Evolutionary conservation across 2,888 invertebrate genomes (phyloP).

Genomic region (Blera fallax): DNA sequence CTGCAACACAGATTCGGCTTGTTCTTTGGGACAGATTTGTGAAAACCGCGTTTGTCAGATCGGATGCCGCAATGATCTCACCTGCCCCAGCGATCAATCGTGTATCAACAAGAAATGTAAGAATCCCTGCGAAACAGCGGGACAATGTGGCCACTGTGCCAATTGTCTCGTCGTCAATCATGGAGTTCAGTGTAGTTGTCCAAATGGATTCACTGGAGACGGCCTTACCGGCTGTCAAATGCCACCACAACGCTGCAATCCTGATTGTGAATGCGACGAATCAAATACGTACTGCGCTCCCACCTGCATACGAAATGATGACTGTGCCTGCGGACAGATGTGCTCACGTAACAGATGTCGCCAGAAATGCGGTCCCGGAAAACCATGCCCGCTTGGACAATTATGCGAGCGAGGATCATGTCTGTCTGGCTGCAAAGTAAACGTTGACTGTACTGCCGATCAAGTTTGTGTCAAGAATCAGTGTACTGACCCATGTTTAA

Average conservation of each 20-base stretch:
- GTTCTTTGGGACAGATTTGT: constrained; percentile 91
- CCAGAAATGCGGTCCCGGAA: constrained; percentile 86
- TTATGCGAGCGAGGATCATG: constrained; percentile 89
- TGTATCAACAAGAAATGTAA: constrained; percentile 92
- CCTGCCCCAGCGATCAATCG: constrained; percentile 88
- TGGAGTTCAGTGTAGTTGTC: constrained; percentile 93
- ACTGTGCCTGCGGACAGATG: constrained; percentile 92
- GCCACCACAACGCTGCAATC: constrained; percentile 88
- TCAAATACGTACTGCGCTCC: constrained; percentile 89
- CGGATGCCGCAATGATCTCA: constrained; percentile 92
- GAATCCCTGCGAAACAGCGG: constrained; percentile 88
- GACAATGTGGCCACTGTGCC: constrained; percentile 92
- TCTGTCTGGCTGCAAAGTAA: constrained; percentile 89
- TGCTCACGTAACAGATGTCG: constrained; percentile 89
- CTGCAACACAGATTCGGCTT: constrained; percentile 93
- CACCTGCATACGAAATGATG: constrained; percentile 85
- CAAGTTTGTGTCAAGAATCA: constrained; percentile 88
- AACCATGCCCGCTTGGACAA: constrained; percentile 88
- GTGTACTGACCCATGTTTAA: constrained; percentile 88
- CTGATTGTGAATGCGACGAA: constrained; percentile 90
- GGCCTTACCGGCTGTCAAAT: constrained; percentile 90
- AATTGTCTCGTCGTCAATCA: constrained; percentile 92
- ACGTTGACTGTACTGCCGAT: constrained; percentile 90
- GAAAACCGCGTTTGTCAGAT: constrained; percentile 92
- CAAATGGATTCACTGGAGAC: constrained; percentile 90